Percentiles rank a stretch among this genome's conserved stretches.
phyloP scores from a whole-genome alignment of 2,888 invertebrate genomes.

The Chymomyza amoena region DNA sequence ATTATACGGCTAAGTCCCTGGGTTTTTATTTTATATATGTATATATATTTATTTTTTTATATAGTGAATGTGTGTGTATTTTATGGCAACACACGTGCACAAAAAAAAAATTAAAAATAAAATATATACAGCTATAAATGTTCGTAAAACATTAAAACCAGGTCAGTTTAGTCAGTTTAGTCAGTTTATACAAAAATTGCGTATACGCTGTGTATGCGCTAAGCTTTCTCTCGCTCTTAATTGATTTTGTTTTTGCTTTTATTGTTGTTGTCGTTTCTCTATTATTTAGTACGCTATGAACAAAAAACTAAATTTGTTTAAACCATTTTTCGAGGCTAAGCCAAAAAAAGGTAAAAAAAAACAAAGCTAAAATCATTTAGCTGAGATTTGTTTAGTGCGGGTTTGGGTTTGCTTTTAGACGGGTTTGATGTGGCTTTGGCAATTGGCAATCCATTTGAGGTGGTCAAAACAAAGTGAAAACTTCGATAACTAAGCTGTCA shows the following conservation, averaged over 20 bases:
- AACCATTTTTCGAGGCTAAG: not conserved
- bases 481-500: not conserved
- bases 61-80: not conserved
- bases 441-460: not conserved
- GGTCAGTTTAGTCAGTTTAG: slow-evolving; percentile 1
- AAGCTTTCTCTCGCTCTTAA: not conserved
- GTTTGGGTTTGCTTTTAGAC: not conserved
- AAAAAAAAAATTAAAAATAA: not conserved
- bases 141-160: not conserved
- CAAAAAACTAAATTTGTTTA: not conserved
- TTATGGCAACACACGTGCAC: slow-evolving; percentile 1
- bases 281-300: not conserved
- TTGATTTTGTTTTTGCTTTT: not conserved
- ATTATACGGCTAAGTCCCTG: not conserved
- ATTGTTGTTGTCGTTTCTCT: not conserved
- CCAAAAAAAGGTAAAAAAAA: not conserved
- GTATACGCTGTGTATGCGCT: not conserved
- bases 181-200: slow-evolving; percentile 3
- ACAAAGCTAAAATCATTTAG: not conserved
- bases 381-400: not conserved
- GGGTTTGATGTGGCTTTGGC: not conserved
- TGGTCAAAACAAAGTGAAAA: not conserved
- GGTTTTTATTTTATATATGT: not conserved
- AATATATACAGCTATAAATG: too few species aligned
- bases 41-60: not conserved